Conservation (phyloP, 1,140 invertebrate genomes). For the Berghia stephanieae region DNA sequence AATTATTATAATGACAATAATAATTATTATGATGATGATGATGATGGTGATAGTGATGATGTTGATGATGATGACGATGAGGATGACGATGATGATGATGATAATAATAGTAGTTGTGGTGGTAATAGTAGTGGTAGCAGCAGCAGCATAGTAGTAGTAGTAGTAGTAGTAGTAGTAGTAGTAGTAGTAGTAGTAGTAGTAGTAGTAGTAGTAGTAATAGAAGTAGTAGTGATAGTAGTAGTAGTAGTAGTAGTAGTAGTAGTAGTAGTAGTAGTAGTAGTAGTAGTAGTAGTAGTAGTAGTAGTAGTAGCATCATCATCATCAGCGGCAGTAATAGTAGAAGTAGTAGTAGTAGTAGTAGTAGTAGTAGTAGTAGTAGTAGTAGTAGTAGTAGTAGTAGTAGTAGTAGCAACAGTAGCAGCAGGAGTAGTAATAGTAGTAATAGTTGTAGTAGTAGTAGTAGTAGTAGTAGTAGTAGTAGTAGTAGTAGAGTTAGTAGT, state of each 20-base stretch:
- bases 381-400: neutral
- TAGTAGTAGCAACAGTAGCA: constrained; percentile 18
- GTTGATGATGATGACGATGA: too few relatives aligned
- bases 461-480: constrained; percentile 21
- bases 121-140: neutral
- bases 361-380: neutral
- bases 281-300: neutral
- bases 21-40: too few relatives aligned
- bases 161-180: constrained; percentile 4
- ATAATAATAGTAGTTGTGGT: neutral
- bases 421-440: constrained; percentile 4
- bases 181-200: neutral
- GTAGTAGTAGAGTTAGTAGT: constrained; percentile 16
- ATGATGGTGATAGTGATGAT: too few relatives aligned
- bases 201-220: constrained; percentile 13
- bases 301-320: too few relatives aligned
- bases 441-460: constrained; percentile 6
- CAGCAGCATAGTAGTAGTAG: neutral
- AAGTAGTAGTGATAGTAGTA: constrained; percentile 3
- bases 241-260: constrained; percentile 14
- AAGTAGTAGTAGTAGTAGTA: neutral
- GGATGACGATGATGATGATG: neutral
- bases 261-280: constrained; percentile 12
- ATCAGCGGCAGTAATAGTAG: too few relatives aligned
- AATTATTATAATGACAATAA: too few relatives aligned